Conservation (phyloP, 2,113 vertebrate genomes). For the Peromyscus polionotus region DNA sequence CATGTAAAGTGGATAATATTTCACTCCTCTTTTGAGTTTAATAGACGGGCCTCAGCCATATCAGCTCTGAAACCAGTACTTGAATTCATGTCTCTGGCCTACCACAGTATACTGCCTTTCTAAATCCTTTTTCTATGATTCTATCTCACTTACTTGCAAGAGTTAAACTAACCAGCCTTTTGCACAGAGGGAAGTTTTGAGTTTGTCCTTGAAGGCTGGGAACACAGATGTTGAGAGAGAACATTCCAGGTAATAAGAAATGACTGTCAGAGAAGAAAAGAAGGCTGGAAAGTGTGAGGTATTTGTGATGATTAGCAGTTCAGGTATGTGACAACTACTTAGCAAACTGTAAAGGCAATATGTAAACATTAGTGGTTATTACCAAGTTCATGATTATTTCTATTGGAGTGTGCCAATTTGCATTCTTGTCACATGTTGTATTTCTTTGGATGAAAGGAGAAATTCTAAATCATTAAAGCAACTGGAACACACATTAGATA, state of each 20-base stretch:
- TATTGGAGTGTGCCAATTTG: slow-evolving; percentile 66
- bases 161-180: slow-evolving; percentile 54
- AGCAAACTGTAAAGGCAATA: slow-evolving; percentile 70
- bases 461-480: slow-evolving; percentile 67
- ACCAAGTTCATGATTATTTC: slow-evolving; percentile 65
- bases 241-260: slow-evolving; percentile 45
- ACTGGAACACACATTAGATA: slow-evolving; percentile 55
- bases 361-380: slow-evolving; percentile 72
- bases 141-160: slow-evolving; percentile 38
- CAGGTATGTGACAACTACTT: slow-evolving; percentile 73
- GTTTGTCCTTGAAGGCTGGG: slow-evolving; percentile 47
- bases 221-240: slow-evolving; percentile 43
- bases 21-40: not conserved
- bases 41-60: not conserved
- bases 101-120: not conserved
- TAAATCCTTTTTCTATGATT: not conserved
- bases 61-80: not conserved
- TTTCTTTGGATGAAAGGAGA: slow-evolving; percentile 72
- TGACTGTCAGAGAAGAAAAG: slow-evolving; percentile 72
- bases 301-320: slow-evolving; percentile 71
- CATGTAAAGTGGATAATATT: not conserved
- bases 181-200: not conserved
- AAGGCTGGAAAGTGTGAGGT: slow-evolving; percentile 42
- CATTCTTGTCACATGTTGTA: slow-evolving; percentile 66
- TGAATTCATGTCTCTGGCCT: not conserved